These are phyloP conservation scores for Leptinotarsa lineolata DNA, from an alignment of 1,140 invertebrate species.

Conservation along the genomic window DNA sequence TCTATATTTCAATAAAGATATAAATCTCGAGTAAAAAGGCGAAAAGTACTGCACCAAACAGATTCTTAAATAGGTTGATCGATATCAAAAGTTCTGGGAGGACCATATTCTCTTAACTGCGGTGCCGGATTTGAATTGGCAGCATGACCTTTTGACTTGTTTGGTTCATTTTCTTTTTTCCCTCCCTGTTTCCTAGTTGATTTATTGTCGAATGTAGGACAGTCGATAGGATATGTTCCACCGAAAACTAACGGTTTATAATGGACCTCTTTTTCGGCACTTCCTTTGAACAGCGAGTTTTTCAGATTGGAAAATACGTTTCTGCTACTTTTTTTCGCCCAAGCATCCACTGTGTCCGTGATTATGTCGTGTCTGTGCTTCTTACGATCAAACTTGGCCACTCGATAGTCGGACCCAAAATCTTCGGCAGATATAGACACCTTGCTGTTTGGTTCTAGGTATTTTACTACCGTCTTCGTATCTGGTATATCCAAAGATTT, in stretches of 20 bases:
- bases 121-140: slow-evolving; percentile 18
- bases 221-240: slow-evolving; percentile 80
- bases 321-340: slow-evolving; percentile 55
- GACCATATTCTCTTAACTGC: slow-evolving; percentile 55
- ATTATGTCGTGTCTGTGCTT: slow-evolving; percentile 60
- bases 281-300: slow-evolving; percentile 51
- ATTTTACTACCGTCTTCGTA: slow-evolving; percentile 46
- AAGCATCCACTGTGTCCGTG: slow-evolving; percentile 65
- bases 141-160: not conserved
- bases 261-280: slow-evolving; percentile 43
- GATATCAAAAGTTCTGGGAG: slow-evolving; percentile 66
- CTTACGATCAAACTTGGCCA: slow-evolving; percentile 41
- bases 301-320: slow-evolving; percentile 52
- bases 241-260: slow-evolving; percentile 75
- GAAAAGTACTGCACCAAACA: too few relatives aligned
- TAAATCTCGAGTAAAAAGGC: too few relatives aligned
- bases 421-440: slow-evolving; percentile 51
- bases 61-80: slow-evolving; percentile 60
- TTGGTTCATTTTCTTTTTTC: not conserved
- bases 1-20: too few relatives aligned
- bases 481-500: slow-evolving; percentile 51
- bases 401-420: slow-evolving; percentile 45
- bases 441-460: slow-evolving; percentile 45
- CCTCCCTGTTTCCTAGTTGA: slow-evolving; percentile 14
- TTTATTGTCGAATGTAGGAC: slow-evolving; percentile 55